Conservation (phyloP, 37 sponge, comb jelly and placozoan genomes). For the Bolinopsis microptera region DNA sequence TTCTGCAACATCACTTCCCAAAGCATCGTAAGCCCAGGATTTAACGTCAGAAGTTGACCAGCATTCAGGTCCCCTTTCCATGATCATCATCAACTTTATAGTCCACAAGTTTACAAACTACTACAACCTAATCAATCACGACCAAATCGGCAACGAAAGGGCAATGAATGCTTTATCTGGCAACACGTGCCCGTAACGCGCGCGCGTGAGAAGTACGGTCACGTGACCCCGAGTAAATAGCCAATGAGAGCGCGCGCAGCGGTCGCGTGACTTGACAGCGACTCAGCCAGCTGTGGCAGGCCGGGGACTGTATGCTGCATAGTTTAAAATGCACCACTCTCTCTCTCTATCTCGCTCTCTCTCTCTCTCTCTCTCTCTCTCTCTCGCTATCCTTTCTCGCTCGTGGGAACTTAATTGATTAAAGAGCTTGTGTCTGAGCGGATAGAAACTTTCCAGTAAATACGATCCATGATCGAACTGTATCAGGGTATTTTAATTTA, state of each 20-base stretch:
- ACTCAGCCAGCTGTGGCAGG: background rate
- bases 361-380: conserved; percentile 20
- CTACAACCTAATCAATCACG: conserved; percentile 2
- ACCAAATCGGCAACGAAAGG: conserved; percentile 7
- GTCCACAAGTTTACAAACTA: background rate
- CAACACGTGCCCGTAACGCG: conserved; percentile 34
- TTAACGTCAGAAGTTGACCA: conserved; percentile 13
- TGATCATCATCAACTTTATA: background rate
- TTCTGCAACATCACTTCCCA: conserved; percentile 4
- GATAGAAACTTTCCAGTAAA: background rate
- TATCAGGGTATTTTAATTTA: background rate
- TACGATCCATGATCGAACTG: background rate
- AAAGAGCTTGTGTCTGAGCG: background rate
- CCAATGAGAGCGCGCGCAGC: conserved; percentile 38
- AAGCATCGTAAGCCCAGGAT: conserved; percentile 2
- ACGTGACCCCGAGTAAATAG: background rate
- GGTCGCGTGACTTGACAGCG: background rate
- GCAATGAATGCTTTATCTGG: conserved; percentile 49
- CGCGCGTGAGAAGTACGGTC: conserved; percentile 43
- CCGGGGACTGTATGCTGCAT: background rate
- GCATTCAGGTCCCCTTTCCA: background rate
- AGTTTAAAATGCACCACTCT: background rate
- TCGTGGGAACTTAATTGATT: background rate
- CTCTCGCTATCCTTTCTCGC: background rate
- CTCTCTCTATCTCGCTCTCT: conserved; percentile 7